Evolutionary conservation across 2,113 vertebrate genomes (phyloP), one percentile per base, ranked within the genome.

Genomic region (Echinops telfairi): DNA sequence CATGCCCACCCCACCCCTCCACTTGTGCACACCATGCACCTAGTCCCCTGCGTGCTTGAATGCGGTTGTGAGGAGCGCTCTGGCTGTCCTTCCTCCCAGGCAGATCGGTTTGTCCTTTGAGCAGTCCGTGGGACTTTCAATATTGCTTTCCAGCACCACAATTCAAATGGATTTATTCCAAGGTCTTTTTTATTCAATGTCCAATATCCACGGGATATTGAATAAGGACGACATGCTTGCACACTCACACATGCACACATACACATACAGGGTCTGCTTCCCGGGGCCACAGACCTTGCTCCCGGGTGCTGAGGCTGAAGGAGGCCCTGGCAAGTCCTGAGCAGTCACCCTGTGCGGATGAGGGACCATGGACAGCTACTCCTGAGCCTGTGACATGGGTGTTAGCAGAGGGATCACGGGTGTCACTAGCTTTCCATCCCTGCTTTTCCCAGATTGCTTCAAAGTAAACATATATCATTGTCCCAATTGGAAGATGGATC

Each of bases 311-410:
- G 2, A 38, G 53, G 27, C 29, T 7, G 17, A 66, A 6, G 38
- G 23, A 27, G 7, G 76, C 76, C 22, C 14, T 23, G 36, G 27
- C 3, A 40, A 47, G 15, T 8, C 22, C 36, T 33, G 29, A 1
- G 17, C 15, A 15, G 47, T 14, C 47, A 27, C 11, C 12, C 22
- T 0, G 31, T 2, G 43, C 9, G 0, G 47, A 25, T 2, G 0
- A 53, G 25, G 1, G 23, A 36, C 3, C 19, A 43, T 12, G 12
- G 6, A 1, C 6, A 11, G 73, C 70, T 7, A 0, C 1, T 0
- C 8, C 57, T 25, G 19, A 22, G 1, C 58, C 68, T 2, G 4
- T 6, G 16, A 9, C 15, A 1, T 10, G 16, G 0, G 0, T 3
- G 0, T 15, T 0, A 36, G 43, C 57, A 8, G 66, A 47, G 43